A percentile compares a stretch with the other conserved stretches of the same genome.
These are phyloP conservation scores for Ischnura elegans DNA, from an alignment of 2,888 invertebrate genomes.

Conservation along the genomic window DNA sequence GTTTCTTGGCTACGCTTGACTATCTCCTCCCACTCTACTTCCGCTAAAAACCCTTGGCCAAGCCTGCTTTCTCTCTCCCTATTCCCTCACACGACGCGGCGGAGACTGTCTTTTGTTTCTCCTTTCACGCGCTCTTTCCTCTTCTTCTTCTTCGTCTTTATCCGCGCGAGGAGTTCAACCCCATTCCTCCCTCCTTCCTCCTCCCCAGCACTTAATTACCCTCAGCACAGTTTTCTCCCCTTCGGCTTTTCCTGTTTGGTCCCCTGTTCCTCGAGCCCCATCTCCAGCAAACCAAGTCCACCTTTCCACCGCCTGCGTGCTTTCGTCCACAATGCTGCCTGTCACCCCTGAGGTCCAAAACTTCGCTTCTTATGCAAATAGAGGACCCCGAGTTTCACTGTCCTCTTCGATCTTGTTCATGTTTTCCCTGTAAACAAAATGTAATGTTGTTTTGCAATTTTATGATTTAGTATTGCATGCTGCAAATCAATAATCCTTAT, in stretches of 20 bases:
- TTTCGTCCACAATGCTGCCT: neutral
- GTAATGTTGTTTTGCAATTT: too few species aligned
- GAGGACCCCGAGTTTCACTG: neutral
- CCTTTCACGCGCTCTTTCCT: slow-evolving; percentile 2
- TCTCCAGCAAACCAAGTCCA: neutral
- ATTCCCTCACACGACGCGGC: neutral
- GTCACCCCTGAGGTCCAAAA: neutral
- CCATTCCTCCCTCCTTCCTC: neutral
- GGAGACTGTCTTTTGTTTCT: neutral
- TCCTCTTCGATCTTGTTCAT: neutral
- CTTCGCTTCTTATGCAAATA: slow-evolving; percentile 6
- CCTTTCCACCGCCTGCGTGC: neutral
- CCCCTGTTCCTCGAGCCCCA: neutral
- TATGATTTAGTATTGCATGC: too few species aligned
- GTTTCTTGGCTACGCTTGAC: slow-evolving; percentile 39
- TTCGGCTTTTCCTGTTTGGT: slow-evolving; percentile 8
- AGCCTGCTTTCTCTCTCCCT: neutral
- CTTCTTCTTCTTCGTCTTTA: slow-evolving; percentile 9
- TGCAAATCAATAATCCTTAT: too few species aligned
- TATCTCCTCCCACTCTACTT: neutral
- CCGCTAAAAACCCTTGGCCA: too few species aligned
- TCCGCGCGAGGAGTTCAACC: neutral
- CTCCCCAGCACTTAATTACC: slow-evolving; percentile 7
- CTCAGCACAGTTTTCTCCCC: neutral
- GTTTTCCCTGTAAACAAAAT: too few species aligned